Conservation (phyloP, 1,140 invertebrate genomes). For the Bombus superbus region DNA sequence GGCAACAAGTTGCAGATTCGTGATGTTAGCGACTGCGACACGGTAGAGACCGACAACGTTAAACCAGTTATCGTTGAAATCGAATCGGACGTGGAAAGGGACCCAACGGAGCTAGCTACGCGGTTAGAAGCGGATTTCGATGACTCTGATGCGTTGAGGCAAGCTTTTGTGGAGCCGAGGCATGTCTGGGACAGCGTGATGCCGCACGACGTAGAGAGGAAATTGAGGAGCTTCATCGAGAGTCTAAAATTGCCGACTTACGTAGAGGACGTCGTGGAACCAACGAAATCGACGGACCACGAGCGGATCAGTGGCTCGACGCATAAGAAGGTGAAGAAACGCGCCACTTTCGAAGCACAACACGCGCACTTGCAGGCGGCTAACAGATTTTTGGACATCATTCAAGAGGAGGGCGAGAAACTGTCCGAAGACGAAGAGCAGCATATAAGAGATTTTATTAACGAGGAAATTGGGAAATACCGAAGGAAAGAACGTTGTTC, state of each 20-base stretch:
- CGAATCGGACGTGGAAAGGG: conserved; percentile 83
- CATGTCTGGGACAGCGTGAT: conserved; percentile 68
- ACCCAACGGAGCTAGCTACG: background rate
- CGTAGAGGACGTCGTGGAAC: conserved; percentile 65
- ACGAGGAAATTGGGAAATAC: conserved; percentile 83
- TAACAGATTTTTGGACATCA: conserved; percentile 86
- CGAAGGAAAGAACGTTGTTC: conserved; percentile 74
- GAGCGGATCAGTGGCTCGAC: conserved; percentile 64
- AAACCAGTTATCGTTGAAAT: conserved; percentile 83
- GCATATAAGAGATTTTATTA: conserved; percentile 80
- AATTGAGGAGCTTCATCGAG: conserved; percentile 84
- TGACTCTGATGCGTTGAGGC: background rate
- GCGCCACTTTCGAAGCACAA: conserved; percentile 83
- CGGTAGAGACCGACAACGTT: conserved; percentile 58
- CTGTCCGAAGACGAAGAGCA: conserved; percentile 71
- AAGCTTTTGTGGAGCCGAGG: background rate
- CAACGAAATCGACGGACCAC: background rate
- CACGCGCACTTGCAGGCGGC: conserved; percentile 82
- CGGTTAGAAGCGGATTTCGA: background rate
- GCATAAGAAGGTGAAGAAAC: conserved; percentile 82
- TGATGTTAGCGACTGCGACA: conserved; percentile 76
- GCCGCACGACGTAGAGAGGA: conserved; percentile 81
- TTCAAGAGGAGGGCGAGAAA: conserved; percentile 85
- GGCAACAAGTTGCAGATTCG: conserved; percentile 73
- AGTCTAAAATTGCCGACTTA: conserved; percentile 83